A percentile compares a stretch with the other conserved stretches of the same genome.
These are phyloP conservation scores for Heliangelus exortis DNA, from an alignment of 2,797 vertebrate genomes.

Conservation along the genomic window DNA sequence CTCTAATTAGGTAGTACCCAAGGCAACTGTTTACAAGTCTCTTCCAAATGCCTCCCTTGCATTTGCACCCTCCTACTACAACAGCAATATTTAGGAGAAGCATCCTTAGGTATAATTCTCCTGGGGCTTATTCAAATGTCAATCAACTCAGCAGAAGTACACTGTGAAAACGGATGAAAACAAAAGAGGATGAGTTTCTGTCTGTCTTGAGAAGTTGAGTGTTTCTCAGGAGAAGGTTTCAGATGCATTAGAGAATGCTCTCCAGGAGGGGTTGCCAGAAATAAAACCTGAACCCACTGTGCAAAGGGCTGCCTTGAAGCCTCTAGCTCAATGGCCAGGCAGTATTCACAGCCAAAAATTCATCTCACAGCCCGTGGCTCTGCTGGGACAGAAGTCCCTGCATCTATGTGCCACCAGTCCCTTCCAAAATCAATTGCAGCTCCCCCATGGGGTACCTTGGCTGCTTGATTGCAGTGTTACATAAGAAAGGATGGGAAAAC, in stretches of 20 bases:
- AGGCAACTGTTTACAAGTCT: constrained; percentile 70
- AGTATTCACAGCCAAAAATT: background rate
- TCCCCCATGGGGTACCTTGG: background rate
- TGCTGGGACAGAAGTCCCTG: background rate
- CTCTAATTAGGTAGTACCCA: constrained; percentile 56
- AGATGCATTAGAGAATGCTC: background rate
- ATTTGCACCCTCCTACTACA: constrained; percentile 61
- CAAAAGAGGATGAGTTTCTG: constrained; percentile 29
- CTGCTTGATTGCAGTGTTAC: fast-evolving
- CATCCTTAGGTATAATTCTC: constrained; percentile 56
- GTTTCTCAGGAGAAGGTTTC: background rate
- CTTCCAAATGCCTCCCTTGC: constrained; percentile 58
- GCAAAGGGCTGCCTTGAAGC: background rate
- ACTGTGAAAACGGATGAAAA: constrained; percentile 33
- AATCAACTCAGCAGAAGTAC: constrained; percentile 36
- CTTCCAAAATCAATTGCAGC: background rate
- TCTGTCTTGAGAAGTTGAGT: background rate
- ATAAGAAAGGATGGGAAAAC: background rate
- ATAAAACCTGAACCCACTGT: background rate
- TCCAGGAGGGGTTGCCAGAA: background rate
- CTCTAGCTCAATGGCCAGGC: background rate
- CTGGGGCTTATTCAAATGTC: constrained; percentile 49
- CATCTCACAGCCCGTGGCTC: background rate
- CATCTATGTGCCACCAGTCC: background rate
- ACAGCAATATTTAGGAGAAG: constrained; percentile 55